A percentile compares a stretch with the other conserved stretches of the same genome.
These are phyloP conservation scores for Xestia xanthographa DNA, from an alignment of 2,888 invertebrate genomes.

Conservation along the genomic window DNA sequence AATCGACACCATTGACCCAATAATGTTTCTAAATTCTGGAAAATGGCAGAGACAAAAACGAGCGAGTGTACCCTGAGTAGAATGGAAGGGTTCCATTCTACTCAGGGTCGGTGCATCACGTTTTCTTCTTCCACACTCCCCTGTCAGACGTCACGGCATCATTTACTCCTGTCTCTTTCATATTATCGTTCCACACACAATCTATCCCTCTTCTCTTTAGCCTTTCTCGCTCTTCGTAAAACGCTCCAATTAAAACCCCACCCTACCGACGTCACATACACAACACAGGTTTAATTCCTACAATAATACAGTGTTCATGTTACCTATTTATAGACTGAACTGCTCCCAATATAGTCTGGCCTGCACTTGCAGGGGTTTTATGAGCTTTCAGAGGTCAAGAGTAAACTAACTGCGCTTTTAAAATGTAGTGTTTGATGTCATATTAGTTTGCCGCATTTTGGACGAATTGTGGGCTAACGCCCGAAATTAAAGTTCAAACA, in stretches of 20 bases:
- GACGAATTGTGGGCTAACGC: not conserved
- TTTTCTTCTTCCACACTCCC: no score
- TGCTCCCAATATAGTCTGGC: slow-evolving; percentile 38
- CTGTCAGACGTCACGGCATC: no score
- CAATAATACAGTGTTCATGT: slow-evolving; percentile 17
- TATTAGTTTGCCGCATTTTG: not conserved
- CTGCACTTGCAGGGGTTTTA: slow-evolving; percentile 3
- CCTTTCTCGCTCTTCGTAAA: not conserved
- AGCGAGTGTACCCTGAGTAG: no score
- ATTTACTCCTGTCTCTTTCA: no score
- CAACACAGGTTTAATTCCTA: slow-evolving; percentile 3
- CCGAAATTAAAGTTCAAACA: not conserved
- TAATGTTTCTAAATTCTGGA: not conserved
- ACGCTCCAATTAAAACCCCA: not conserved
- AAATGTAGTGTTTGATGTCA: slow-evolving; percentile 4
- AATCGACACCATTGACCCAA: no score
- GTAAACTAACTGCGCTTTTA: not conserved
- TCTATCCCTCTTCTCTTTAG: no score
- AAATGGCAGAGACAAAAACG: not conserved
- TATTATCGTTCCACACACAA: no score
- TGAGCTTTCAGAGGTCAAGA: slow-evolving; percentile 45
- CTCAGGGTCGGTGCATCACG: no score
- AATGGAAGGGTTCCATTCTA: no score
- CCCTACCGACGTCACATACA: slow-evolving; percentile 18
- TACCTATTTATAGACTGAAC: slow-evolving; percentile 40